Evolutionary conservation across 1,140 invertebrate species (phyloP).

Genomic region (Mamestra configurata): DNA sequence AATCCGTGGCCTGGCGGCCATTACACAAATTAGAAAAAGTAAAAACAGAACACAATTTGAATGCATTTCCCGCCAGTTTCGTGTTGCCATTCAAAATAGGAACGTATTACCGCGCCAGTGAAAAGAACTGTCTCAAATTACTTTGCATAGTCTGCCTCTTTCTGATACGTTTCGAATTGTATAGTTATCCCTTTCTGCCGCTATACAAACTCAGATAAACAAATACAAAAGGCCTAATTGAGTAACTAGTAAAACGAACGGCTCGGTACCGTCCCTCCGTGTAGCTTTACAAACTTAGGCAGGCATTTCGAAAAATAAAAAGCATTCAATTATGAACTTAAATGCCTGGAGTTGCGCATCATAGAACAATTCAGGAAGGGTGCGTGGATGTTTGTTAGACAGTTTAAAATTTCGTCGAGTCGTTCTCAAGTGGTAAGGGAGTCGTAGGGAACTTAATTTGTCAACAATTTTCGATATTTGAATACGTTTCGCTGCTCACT

Average conservation of each 20-base stretch:
- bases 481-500: slow-evolving; percentile 86
- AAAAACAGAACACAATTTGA: slow-evolving; percentile 70
- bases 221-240: slow-evolving; percentile 88
- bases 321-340: slow-evolving; percentile 59
- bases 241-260: slow-evolving; percentile 88
- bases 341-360: slow-evolving; percentile 7
- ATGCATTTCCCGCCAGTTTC: slow-evolving; percentile 85
- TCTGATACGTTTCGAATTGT: slow-evolving; percentile 54
- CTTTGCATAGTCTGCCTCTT: slow-evolving; percentile 67
- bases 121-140: slow-evolving; percentile 88
- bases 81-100: slow-evolving; percentile 86
- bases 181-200: slow-evolving; percentile 69
- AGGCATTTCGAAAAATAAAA: slow-evolving; percentile 41
- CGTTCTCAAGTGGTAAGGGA: slow-evolving; percentile 85
- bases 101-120: slow-evolving; percentile 83
- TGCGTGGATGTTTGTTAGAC: slow-evolving; percentile 54
- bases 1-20: slow-evolving; percentile 72
- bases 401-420: slow-evolving; percentile 82
- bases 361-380: slow-evolving; percentile 6
- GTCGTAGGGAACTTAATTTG: slow-evolving; percentile 87
- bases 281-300: slow-evolving; percentile 67
- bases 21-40: slow-evolving; percentile 81
- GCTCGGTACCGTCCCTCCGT: slow-evolving; percentile 82
- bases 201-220: slow-evolving; percentile 87
- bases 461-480: slow-evolving; percentile 88